These are phyloP conservation scores for Laticauda colubrina DNA, from an alignment of 2,113 vertebrate species.

Conservation along the genomic window DNA sequence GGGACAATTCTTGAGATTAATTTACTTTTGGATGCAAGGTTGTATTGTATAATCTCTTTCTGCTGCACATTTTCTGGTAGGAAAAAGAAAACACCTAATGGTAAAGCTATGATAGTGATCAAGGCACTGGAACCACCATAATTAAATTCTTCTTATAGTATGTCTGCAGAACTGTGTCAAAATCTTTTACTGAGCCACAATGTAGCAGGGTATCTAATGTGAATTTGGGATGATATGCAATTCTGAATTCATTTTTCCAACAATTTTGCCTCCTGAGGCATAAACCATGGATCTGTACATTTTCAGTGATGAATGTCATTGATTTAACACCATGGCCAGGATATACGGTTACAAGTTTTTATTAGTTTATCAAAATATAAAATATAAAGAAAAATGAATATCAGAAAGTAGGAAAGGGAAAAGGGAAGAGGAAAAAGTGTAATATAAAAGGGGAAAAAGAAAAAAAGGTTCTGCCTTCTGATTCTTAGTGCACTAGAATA, in stretches of 20 bases:
- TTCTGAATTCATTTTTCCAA: background rate
- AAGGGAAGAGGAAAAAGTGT: background rate
- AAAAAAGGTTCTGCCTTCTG: background rate
- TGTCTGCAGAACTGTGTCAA: background rate
- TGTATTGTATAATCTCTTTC: background rate
- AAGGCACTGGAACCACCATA: background rate
- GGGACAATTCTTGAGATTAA: background rate
- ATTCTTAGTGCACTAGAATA: background rate
- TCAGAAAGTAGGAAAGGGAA: background rate
- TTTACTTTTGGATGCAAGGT: background rate
- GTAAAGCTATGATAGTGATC: background rate
- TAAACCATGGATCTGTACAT: background rate
- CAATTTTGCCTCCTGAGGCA: background rate
- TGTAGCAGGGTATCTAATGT: background rate
- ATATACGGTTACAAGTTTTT: background rate
- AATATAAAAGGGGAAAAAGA: background rate
- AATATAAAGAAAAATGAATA: background rate
- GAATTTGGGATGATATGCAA: background rate
- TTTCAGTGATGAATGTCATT: background rate
- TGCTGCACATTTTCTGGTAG: background rate
- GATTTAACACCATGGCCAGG: background rate
- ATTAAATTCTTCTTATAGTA: background rate
- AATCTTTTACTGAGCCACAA: background rate
- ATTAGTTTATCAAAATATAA: background rate
- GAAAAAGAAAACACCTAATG: background rate